Evolutionary conservation across 2,888 invertebrate genomes (phyloP).

Genomic region (Macrosiphum euphorbiae): DNA sequence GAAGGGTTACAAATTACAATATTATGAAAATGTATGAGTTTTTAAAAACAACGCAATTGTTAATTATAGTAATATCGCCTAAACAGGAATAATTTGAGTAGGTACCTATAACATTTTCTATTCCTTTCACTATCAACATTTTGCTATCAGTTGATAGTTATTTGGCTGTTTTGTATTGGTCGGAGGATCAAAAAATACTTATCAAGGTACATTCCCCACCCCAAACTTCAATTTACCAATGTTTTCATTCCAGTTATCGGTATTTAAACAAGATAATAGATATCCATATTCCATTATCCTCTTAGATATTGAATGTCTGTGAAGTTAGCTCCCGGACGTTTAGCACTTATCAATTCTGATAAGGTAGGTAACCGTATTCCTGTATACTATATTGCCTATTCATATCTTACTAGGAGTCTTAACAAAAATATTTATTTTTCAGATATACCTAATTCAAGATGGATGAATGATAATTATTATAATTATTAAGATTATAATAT

Average conservation of each 20-base stretch:
- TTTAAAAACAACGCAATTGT: conserved; percentile 18
- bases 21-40: not conserved
- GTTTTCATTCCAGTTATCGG: not conserved
- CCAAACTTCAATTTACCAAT: not conserved
- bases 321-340: no score
- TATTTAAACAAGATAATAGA: not conserved
- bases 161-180: conserved; percentile 59
- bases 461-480: no score
- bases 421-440: no score
- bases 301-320: no score
- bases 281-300: no score
- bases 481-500: no score
- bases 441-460: no score
- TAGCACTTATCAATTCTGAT: no score
- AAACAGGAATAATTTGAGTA: not conserved
- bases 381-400: no score
- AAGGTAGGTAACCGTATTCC: no score
- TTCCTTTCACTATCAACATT: conserved; percentile 54
- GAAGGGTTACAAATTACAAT: not conserved
- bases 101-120: not conserved
- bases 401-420: no score
- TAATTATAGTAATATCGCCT: not conserved
- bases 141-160: conserved; percentile 38
- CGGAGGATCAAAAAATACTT: not conserved
- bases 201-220: conserved; percentile 13